phyloP scores from a whole-genome alignment of 2,888 invertebrate species.

The Cistogaster globosa region DNA sequence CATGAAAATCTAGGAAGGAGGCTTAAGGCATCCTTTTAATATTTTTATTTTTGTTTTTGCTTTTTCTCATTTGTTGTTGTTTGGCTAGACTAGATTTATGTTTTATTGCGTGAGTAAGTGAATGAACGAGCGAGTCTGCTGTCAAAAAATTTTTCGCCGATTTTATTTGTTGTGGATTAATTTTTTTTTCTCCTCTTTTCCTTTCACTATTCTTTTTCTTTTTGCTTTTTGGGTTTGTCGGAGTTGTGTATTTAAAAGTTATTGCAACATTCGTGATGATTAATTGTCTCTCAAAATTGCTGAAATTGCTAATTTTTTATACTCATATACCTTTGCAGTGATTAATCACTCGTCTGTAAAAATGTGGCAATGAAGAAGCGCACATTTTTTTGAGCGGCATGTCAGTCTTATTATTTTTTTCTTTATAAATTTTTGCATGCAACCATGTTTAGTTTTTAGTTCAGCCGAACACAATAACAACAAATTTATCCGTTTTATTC shows the following conservation, averaged over 20 bases:
- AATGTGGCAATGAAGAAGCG: slow-evolving; percentile 70
- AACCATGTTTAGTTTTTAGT: slow-evolving; percentile 33
- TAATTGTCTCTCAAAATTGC: slow-evolving; percentile 83
- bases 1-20: slow-evolving; percentile 42
- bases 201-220: slow-evolving; percentile 11
- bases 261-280: slow-evolving; percentile 77
- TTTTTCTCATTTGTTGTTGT: neutral
- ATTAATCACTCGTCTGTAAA: slow-evolving; percentile 67
- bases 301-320: slow-evolving; percentile 80
- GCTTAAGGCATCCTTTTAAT: slow-evolving; percentile 64
- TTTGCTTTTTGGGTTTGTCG: slow-evolving; percentile 34
- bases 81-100: slow-evolving; percentile 35
- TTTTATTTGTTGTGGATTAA: slow-evolving; percentile 44
- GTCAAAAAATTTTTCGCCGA: slow-evolving; percentile 40
- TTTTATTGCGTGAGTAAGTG: slow-evolving; percentile 58
- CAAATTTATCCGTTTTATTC: neutral
- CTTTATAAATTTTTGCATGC: slow-evolving; percentile 51
- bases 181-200: neutral
- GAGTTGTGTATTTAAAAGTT: slow-evolving; percentile 70
- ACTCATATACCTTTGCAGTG: slow-evolving; percentile 63
- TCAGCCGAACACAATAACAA: slow-evolving; percentile 9
- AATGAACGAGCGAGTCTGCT: slow-evolving; percentile 43
- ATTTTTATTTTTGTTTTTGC: slow-evolving; percentile 5
- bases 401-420: slow-evolving; percentile 41
- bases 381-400: slow-evolving; percentile 63